phyloP scores from a whole-genome alignment of 2,113 vertebrate genomes.

The Pseudopodoces humilis region DNA sequence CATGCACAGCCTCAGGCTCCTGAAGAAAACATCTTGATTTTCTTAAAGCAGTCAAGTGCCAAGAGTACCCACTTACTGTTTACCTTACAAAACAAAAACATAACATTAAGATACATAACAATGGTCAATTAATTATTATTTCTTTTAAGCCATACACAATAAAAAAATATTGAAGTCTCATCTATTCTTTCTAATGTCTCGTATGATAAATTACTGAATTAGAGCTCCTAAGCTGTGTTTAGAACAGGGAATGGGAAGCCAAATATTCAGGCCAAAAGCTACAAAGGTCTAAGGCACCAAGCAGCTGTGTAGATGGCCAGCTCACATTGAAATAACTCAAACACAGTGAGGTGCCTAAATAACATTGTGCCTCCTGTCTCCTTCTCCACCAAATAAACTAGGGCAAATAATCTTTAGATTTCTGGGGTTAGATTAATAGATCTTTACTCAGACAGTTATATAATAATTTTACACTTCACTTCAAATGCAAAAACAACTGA shows the following conservation, averaged over 20 bases:
- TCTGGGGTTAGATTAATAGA: conserved; percentile 7
- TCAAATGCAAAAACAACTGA: conserved; percentile 7
- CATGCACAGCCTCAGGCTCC: neutral
- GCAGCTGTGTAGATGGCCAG: conserved; percentile 9
- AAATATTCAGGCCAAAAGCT: conserved; percentile 40
- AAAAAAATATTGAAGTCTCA: neutral
- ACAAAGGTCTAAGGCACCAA: neutral
- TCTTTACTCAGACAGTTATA: neutral
- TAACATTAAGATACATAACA: neutral
- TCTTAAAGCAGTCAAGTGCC: neutral
- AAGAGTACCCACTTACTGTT: neutral
- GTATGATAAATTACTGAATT: conserved; percentile 2
- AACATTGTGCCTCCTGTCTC: neutral
- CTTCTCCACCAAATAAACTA: conserved; percentile 18
- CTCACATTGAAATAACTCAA: neutral
- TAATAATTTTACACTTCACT: conserved; percentile 13
- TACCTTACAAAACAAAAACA: neutral
- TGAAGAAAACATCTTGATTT: neutral
- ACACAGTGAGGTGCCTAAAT: neutral
- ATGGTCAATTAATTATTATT: neutral
- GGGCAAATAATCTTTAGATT: neutral
- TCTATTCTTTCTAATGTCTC: neutral
- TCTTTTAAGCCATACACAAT: neutral
- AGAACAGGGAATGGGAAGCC: neutral
- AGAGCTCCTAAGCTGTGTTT: neutral